phyloP scores from a whole-genome alignment of 2,888 invertebrate genomes.

The Agrotis ipsilon region DNA sequence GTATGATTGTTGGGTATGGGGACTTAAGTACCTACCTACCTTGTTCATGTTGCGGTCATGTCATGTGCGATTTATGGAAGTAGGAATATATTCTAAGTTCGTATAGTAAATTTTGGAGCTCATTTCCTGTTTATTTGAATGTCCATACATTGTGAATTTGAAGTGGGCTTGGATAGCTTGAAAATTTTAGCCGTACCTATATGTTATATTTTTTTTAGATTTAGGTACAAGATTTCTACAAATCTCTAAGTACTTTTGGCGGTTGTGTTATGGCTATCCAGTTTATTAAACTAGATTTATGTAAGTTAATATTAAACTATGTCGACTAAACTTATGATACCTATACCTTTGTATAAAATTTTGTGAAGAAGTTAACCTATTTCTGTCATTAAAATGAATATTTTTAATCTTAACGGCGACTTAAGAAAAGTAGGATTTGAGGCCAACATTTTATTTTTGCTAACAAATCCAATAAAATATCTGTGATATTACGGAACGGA shows the following conservation, averaged over 20 bases:
- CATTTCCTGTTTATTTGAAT: slow-evolving; percentile 8
- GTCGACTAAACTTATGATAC: no score
- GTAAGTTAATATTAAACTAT: no score
- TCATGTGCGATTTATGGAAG: slow-evolving; percentile 14
- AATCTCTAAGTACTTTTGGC: no score
- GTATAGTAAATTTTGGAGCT: not conserved
- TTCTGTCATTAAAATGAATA: not conserved
- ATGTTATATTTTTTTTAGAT: no score
- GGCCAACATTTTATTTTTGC: slow-evolving; percentile 17
- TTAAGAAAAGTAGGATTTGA: slow-evolving; percentile 5
- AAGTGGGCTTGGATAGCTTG: no score
- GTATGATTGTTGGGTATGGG: not conserved
- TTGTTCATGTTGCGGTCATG: slow-evolving; percentile 15
- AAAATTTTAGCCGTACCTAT: no score
- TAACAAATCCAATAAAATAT: slow-evolving; percentile 31
- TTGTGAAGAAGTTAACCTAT: not conserved
- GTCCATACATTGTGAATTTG: not conserved
- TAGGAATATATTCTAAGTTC: slow-evolving; percentile 17
- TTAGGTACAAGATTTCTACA: no score
- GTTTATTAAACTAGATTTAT: no score
- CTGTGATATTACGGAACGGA: slow-evolving; percentile 55
- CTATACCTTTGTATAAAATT: no score
- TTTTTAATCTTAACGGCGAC: not conserved
- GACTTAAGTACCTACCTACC: not conserved
- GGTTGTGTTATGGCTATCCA: no score